These are phyloP conservation scores for Polydrusus tereticollis DNA, from an alignment of 2,888 invertebrate species.

Conservation along the genomic window DNA sequence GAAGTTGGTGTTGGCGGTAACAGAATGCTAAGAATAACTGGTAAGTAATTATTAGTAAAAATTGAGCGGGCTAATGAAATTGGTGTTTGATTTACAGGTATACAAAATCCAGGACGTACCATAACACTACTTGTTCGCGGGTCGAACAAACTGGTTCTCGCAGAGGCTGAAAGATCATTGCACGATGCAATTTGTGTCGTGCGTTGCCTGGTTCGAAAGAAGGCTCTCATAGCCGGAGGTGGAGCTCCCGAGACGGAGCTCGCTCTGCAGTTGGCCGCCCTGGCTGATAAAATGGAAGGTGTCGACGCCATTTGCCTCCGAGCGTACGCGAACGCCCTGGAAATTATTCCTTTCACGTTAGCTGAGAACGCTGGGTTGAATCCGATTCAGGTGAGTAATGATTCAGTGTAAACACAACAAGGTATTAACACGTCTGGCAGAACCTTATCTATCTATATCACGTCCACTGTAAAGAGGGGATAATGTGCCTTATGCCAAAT, in stretches of 20 bases:
- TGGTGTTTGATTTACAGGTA: constrained; percentile 62
- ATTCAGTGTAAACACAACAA: not conserved
- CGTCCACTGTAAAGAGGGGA: no score
- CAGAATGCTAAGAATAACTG: constrained; percentile 84
- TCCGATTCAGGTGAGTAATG: constrained; percentile 62
- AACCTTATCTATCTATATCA: no score
- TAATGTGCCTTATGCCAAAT: no score
- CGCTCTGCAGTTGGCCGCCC: constrained; percentile 84
- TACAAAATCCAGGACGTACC: constrained; percentile 88
- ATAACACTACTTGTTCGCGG: constrained; percentile 93
- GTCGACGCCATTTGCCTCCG: constrained; percentile 96
- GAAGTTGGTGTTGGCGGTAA: constrained; percentile 90
- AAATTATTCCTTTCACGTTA: constrained; percentile 91
- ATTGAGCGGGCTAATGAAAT: no score
- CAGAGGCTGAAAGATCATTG: constrained; percentile 84
- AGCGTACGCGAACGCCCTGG: constrained; percentile 95
- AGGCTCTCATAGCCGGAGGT: constrained; percentile 93
- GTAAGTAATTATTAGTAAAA: constrained; percentile 48
- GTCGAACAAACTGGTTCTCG: constrained; percentile 85
- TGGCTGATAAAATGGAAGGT: constrained; percentile 87
- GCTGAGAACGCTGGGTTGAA: constrained; percentile 84
- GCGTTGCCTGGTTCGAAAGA: constrained; percentile 95
- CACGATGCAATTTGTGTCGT: constrained; percentile 92
- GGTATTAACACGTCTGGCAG: no score
- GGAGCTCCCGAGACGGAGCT: constrained; percentile 98